Evolutionary conservation across 2,888 invertebrate species (phyloP).

Genomic region (Nomada lathburiana): DNA sequence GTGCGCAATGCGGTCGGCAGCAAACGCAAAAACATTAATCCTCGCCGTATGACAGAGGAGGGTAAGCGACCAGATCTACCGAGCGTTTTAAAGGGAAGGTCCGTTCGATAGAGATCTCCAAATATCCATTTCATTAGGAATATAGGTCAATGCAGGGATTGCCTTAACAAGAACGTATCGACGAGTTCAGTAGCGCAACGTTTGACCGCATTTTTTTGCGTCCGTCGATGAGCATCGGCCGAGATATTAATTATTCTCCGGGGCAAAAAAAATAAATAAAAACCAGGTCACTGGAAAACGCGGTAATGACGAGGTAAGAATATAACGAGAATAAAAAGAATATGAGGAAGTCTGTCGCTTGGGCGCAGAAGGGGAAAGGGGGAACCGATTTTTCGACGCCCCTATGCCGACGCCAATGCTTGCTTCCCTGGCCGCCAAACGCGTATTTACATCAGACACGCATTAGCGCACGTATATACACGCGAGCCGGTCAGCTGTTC

Average conservation of each 20-base stretch:
- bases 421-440: conserved; percentile 9
- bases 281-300: conserved; percentile 14
- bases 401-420: conserved; percentile 22
- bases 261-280: background rate
- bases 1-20: background rate
- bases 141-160: conserved; percentile 20
- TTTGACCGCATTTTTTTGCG: conserved; percentile 39
- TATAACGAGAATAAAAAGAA: background rate
- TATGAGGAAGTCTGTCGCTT: too few species aligned
- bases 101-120: background rate
- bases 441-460: conserved; percentile 41
- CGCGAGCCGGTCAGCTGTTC: conserved; percentile 61
- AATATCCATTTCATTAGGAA: conserved; percentile 25
- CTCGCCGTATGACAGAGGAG: background rate
- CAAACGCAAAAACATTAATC: background rate
- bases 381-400: background rate
- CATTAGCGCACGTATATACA: conserved; percentile 36
- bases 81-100: background rate
- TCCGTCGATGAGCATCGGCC: background rate
- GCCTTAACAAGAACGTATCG: conserved; percentile 31
- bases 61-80: background rate
- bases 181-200: conserved; percentile 16
- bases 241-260: conserved; percentile 32
- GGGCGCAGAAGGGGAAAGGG: background rate
- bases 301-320: background rate